Evolutionary conservation across 2,888 invertebrate species (phyloP).

Genomic region (Agonopterix alstromeriana): DNA sequence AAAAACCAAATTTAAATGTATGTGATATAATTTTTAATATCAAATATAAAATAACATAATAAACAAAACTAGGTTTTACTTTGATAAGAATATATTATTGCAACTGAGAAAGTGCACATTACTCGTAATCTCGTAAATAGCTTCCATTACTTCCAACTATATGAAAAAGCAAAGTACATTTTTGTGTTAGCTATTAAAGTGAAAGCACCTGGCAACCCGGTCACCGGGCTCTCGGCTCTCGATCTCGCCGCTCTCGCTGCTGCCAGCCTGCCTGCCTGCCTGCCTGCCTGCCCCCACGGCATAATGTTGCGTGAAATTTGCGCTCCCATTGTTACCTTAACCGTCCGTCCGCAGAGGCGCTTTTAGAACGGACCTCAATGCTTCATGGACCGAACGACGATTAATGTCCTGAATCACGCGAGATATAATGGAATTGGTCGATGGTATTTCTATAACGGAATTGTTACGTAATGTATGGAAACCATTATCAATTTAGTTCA

Average conservation of each 20-base stretch:
- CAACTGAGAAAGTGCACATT: no score
- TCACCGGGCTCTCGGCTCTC: neutral
- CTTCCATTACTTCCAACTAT: no score
- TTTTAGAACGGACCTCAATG: constrained; percentile 42
- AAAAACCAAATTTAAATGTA: no score
- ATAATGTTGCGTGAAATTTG: constrained; percentile 73
- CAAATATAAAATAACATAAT: no score
- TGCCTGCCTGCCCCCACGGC: constrained; percentile 14
- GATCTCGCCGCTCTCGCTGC: constrained; percentile 3
- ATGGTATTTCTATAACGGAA: neutral
- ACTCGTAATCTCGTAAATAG: no score
- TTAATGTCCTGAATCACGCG: constrained; percentile 27
- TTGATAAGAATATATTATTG: no score
- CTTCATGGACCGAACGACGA: constrained; percentile 37
- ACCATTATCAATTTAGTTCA: neutral
- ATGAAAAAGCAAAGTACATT: no score
- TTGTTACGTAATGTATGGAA: neutral
- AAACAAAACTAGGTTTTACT: no score
- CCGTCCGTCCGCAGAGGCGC: constrained; percentile 39
- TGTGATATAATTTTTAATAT: no score
- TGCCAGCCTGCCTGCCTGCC: neutral
- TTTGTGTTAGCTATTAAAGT: no score
- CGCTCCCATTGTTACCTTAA: constrained; percentile 58
- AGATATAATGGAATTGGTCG: neutral
- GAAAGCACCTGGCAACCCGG: neutral